A percentile compares a stretch with the other conserved stretches of the same genome.
phyloP scores from a whole-genome alignment of 2,113 vertebrate species.

The Haemorhous mexicanus region DNA sequence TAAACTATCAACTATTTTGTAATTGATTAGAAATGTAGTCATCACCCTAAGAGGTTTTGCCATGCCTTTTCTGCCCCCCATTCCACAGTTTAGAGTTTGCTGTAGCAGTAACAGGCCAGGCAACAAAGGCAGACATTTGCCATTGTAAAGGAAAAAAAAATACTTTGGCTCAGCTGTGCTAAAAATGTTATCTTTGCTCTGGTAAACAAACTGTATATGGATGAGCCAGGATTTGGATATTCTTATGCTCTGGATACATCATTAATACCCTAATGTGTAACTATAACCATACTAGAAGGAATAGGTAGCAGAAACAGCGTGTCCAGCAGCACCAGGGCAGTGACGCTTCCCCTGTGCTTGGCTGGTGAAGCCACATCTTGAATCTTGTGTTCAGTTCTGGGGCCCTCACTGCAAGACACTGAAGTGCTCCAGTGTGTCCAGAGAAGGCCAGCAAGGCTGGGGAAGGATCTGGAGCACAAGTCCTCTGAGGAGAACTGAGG shows the following conservation, averaged over 20 bases:
- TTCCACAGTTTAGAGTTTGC: neutral
- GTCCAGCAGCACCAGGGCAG: neutral
- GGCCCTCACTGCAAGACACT: no score
- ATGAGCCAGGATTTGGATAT: neutral
- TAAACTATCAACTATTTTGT: neutral
- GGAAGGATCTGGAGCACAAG: neutral
- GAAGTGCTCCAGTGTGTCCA: neutral
- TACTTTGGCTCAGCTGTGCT: neutral
- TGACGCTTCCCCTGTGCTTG: rapidly evolving
- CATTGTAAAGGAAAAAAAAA: neutral
- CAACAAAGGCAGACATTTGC: neutral
- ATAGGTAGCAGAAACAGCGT: neutral
- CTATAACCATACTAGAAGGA: neutral
- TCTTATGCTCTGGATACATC: neutral
- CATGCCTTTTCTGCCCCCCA: neutral
- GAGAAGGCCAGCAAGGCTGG: neutral
- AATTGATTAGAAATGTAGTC: neutral
- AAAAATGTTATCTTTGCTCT: neutral
- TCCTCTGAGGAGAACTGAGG: neutral
- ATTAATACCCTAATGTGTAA: neutral
- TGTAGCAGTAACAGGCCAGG: neutral
- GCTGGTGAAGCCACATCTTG: neutral
- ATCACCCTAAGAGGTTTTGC: neutral
- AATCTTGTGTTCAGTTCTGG: neutral
- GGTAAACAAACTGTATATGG: neutral